Base-by-base conservation (phyloP, 2,113 vertebrate genomes). In the Platysteira castanea region DNA sequence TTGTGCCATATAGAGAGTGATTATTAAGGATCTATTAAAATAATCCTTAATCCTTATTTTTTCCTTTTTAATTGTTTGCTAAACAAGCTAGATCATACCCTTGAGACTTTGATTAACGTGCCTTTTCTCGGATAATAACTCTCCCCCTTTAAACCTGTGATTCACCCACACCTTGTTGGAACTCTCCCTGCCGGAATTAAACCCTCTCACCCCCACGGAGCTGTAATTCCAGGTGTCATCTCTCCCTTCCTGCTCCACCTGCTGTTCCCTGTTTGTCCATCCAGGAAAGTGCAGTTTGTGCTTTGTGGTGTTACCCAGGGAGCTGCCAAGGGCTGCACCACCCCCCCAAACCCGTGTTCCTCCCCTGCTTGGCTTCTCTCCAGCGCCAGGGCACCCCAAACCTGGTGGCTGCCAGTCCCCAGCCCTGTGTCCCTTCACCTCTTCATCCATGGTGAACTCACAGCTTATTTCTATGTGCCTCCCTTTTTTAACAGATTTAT, bases 231-330 rank as follows among this genome's bases (percentile, higher is more conserved):
- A 65, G 50, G 13, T 89, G 41, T 28, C 50, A 57, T 33, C 24
- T 46, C 12, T 44, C 17, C 61, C 53, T 39, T n/a, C 41, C 37
- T 2, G 9, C 20, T 54, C 53, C 28, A 9, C 6, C 24, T 44
- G 20, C 20, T 60, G 52, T 52, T 68, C 52, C 70, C 46, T 33
- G 31, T 49, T 83, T 37, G 19, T 6, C 35, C 17, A 37, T 2
- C 19, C 47, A 11, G 24, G 7, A 15, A 16, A 37, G 37, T 0
- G 0, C 19, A 50, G 8, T 24, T 60, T 50, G 31, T 49, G 16
- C 50, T 31, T 41, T 1, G 1, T 13, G 60, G 13, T 8, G 15
- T 24, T 35, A 8, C 1, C 5, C 2, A 3, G 20, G 54, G 20
- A 39, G 19, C 10, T 65, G 13, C 28, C 9, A 2, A 33, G 3